Evolutionary conservation across 2,113 vertebrate species (phyloP), one percentile per base, ranked within the genome.

Genomic region (Physeter macrocephalus): DNA sequence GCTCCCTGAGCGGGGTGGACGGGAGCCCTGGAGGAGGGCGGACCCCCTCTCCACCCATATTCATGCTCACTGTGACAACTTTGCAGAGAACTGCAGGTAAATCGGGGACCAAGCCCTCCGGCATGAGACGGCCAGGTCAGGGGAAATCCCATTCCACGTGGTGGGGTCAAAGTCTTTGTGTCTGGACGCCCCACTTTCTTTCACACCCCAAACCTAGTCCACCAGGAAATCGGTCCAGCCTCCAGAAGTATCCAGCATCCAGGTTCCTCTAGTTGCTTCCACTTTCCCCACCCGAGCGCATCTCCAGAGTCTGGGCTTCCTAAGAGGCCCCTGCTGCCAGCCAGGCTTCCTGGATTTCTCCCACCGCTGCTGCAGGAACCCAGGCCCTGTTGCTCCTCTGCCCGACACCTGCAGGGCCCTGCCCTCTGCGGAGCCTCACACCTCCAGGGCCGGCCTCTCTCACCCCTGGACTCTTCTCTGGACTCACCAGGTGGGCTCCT

Each of bases 11-110:
- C 25, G 10, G 27, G 61, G 43, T 8, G 1, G 8, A 27, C 6
- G 0, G 11, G 64, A 14, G n/a, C 25, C 43, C 20, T 0, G 0
- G 67, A 52, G 10, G 13, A 15, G 52, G 11, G 0, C 21, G 1
- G 61, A 25, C n/a, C n/a, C 52, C 21, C 34, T 5, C 21, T 80
- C 34, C 52, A 25, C 23, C 52, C 21, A 0, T 5, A 0, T 5
- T 15, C 12, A 13, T 3, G 49, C 11, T 54, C 34, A 9, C 61
- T 6, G 20, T 5, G 29, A 83, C 39, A n/a, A 3, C 17, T 78
- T 54, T 4, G 29, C 27, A 18, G 15, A 71, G 74, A 75, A 31
- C 75, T 88, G 6, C 25, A 75, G 29, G 15, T 2, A 34, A 36
- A 36, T 3, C 12, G 0, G 31, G 4, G 6, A n/a, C 25, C 23